phyloP scores from a whole-genome alignment of 53 echinoderm and acorn worm genomes.

The Luidia sarsii region DNA sequence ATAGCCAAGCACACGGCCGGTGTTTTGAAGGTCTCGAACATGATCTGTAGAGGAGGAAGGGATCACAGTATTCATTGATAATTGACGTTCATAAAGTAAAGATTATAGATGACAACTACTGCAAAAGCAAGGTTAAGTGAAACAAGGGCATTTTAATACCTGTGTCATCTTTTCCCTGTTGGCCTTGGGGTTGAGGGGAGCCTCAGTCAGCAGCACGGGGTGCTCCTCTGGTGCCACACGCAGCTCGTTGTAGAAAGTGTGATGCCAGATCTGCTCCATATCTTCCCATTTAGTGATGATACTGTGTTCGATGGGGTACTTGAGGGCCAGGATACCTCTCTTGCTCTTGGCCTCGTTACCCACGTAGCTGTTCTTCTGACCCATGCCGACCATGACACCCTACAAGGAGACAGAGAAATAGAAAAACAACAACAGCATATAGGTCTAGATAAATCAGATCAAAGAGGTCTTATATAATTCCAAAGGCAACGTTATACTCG shows the following conservation, averaged over 20 bases:
- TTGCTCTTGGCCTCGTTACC: conserved; percentile 98
- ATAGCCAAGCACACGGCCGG: conserved; percentile 75
- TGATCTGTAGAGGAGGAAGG: conserved; percentile 50
- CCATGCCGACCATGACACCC: conserved; percentile 99
- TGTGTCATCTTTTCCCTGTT: conserved; percentile 99
- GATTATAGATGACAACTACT: background rate
- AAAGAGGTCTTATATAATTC: too few relatives aligned
- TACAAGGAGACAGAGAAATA: too few relatives aligned
- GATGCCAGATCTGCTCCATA: conserved; percentile 99
- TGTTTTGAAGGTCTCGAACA: conserved; percentile 92
- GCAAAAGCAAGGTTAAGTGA: background rate
- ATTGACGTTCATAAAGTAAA: too few relatives aligned
- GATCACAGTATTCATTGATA: too few relatives aligned
- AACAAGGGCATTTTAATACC: conserved; percentile 22
- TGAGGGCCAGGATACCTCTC: conserved; percentile 96
- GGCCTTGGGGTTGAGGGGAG: conserved; percentile 97
- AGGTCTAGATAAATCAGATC: too few relatives aligned
- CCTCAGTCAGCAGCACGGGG: conserved; percentile 94
- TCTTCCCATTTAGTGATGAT: conserved; percentile 98
- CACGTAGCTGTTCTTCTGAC: conserved; percentile 99
- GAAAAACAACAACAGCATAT: too few relatives aligned
- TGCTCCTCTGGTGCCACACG: conserved; percentile 99
- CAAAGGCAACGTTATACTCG: too few relatives aligned
- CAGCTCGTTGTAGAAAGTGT: conserved; percentile 99
- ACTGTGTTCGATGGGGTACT: conserved; percentile 98